Evolutionary conservation across 2,888 invertebrate species (phyloP), one percentile per base, ranked within the genome.

Genomic region (Troilus luridus): DNA sequence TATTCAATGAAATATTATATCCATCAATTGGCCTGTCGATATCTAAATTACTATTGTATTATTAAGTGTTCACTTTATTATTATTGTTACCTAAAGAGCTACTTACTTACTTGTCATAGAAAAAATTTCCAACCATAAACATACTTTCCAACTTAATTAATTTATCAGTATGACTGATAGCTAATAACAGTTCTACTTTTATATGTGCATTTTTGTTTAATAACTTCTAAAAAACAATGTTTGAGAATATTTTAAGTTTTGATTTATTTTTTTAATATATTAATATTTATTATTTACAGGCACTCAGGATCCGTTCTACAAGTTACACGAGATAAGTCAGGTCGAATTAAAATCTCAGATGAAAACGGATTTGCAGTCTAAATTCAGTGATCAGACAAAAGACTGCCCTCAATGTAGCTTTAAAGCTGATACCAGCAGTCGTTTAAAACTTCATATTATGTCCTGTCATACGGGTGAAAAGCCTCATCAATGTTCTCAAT

Each of bases 401-500:
- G 72, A 41, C 27, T 85, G 85, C 19, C 85, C 85, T 56, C 56
- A 85, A 17, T 85, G 85, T 85, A 56, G 21, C 9, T 85, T 56
- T n/a, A 56, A 54, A 56, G n/a, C 85, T 56, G 85, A 54, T 17
- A 21, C 9, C 21, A 19, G 7, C 6, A 85, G 85, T 14, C 56
- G 56, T 56, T 58, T 85, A 10, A 85, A 85, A 56, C 12, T 21
- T 8, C 85, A 85, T 19, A 58, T 85, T 11, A 11, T 10, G n/a
- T 27, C 85, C 0, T 6, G 27, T 56, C 85, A 85, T 19, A n/a
- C 11, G 0, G 85, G n/a, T 1, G 85, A 85, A 58, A 85, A 85
- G n/a, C 85, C 85, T 11, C 85, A 85, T n/a, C 9, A 85, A 19
- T 85, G 85, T n/a, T 56, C 85, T 85, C 54, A 85, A 10, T 85